These are phyloP conservation scores for Mormyrus hasselquistii DNA, from an alignment of 2,797 vertebrate species.

Conservation along the genomic window DNA sequence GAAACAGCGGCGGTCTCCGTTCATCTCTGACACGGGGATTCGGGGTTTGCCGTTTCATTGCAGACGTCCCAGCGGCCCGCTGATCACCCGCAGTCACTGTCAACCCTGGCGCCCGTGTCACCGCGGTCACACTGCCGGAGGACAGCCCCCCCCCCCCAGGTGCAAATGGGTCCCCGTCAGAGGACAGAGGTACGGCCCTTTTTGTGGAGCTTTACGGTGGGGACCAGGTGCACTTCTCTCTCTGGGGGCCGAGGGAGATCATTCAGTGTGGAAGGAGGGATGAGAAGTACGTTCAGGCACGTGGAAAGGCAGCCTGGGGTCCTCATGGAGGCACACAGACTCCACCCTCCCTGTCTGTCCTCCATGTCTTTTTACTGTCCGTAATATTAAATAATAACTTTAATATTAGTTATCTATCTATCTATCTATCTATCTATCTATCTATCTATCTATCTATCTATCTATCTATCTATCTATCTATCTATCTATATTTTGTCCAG, in stretches of 20 bases:
- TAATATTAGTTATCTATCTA: no score
- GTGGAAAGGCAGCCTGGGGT: background rate
- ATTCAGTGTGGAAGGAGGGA: background rate
- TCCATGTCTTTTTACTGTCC: no score
- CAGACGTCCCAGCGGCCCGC: constrained; percentile 28
- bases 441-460: background rate
- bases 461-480: background rate
- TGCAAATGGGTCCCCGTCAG: background rate
- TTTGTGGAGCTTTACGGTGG: background rate
- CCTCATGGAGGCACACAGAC: background rate
- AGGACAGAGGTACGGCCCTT: background rate
- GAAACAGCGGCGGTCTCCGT: constrained; percentile 27
- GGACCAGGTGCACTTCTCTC: background rate
- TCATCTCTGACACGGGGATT: constrained; percentile 16
- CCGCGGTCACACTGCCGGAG: background rate
- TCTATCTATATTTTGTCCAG: background rate
- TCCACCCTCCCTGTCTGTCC: background rate
- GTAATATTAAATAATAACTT: no score
- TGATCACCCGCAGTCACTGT: constrained; percentile 12
- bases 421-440: background rate
- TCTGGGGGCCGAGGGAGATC: background rate
- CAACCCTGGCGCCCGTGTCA: background rate
- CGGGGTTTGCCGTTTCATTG: background rate
- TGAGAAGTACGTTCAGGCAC: background rate
- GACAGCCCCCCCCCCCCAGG: background rate